Evolutionary conservation across 1,140 invertebrate species (phyloP).

Genomic region (Druon quercuslanigerum): DNA sequence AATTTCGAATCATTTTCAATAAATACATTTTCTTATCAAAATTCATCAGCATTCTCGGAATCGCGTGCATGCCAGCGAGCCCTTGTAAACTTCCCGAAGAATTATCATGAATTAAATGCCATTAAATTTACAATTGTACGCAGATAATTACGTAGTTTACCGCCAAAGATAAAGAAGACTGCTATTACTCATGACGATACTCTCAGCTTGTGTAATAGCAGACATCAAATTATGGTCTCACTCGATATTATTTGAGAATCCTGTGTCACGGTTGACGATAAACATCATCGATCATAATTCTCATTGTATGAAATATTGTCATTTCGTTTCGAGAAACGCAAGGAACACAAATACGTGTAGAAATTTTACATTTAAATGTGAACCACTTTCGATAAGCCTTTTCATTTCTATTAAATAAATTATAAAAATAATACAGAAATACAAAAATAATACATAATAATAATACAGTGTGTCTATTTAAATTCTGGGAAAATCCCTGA

Average conservation of each 20-base stretch:
- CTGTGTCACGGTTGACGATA: background rate
- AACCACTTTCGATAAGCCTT: background rate
- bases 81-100: conserved; percentile 33
- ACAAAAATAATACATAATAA: too few species aligned
- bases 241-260: conserved; percentile 12
- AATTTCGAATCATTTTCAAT: background rate
- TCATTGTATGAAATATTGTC: background rate
- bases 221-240: conserved; percentile 19
- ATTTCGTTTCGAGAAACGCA: background rate
- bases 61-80: conserved; percentile 33
- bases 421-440: too few species aligned
- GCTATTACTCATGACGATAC: conserved; percentile 14
- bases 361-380: background rate
- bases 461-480: too few species aligned
- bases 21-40: background rate
- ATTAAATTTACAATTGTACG: conserved; percentile 63
- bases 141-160: conserved; percentile 53
- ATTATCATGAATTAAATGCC: conserved; percentile 63
- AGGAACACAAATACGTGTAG: background rate
- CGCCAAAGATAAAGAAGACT: conserved; percentile 27
- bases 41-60: conserved; percentile 6
- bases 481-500: too few species aligned
- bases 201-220: conserved; percentile 23
- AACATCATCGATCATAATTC: background rate
- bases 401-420: background rate